Conservation (phyloP, 1,140 invertebrate species). For the Brachionus plicatilis region DNA sequence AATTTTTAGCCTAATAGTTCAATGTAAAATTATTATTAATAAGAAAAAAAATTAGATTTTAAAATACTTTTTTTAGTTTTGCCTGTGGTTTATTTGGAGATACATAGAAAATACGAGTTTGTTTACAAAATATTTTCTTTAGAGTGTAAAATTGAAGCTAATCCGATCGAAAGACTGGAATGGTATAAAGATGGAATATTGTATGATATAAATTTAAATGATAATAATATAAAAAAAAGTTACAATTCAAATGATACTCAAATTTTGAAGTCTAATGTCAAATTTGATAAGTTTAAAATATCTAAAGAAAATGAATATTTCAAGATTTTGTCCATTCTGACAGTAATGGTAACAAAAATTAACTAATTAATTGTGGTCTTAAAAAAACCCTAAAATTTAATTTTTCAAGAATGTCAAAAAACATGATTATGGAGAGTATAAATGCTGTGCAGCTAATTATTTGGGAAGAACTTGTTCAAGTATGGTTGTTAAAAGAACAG, state of each 20-base stretch:
- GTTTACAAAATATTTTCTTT: neutral
- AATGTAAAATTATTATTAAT: neutral
- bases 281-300: conserved; percentile 1
- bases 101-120: neutral
- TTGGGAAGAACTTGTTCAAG: conserved; percentile 16
- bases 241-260: neutral
- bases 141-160: conserved; percentile 5
- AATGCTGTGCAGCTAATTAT: conserved; percentile 1
- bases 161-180: neutral
- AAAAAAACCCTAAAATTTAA: no score
- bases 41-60: neutral
- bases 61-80: neutral
- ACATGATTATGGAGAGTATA: neutral
- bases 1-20: neutral
- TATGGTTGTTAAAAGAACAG: neutral
- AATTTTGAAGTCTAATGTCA: neutral
- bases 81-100: neutral
- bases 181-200: conserved; percentile 15
- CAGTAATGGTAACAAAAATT: neutral
- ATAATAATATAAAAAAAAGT: neutral
- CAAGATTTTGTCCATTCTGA: neutral
- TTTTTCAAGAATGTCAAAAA: neutral
- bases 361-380: neutral
- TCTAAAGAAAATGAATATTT: neutral
- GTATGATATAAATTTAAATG: neutral